Percentiles rank a stretch among this genome's conserved stretches.
phyloP scores from a whole-genome alignment of 2,888 invertebrate genomes.

The Drosophila barbarae region DNA sequence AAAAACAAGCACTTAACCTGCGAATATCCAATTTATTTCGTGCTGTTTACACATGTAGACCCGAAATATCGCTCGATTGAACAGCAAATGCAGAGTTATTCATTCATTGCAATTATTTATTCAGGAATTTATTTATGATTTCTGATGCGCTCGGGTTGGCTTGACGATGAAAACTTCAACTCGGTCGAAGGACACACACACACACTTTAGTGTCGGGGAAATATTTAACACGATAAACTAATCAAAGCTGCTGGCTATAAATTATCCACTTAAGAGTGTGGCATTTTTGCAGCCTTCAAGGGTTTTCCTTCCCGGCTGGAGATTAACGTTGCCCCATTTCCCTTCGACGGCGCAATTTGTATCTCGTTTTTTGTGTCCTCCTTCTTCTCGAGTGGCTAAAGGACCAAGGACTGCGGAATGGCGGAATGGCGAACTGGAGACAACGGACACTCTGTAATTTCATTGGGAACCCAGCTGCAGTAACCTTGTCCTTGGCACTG shows the following conservation, averaged over 20 bases:
- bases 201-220: slow-evolving; percentile 12
- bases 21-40: not conserved
- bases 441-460: slow-evolving; percentile 64
- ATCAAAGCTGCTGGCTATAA: slow-evolving; percentile 40
- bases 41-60: slow-evolving; percentile 13
- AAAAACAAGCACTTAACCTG: not conserved
- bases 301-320: slow-evolving; percentile 13
- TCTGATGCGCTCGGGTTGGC: slow-evolving; percentile 7
- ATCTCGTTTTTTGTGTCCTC: slow-evolving; percentile 17
- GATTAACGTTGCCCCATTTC: slow-evolving; percentile 33
- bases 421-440: slow-evolving; percentile 13
- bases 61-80: slow-evolving; percentile 31
- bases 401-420: slow-evolving; percentile 4
- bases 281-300: slow-evolving; percentile 12
- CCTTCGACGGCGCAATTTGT: slow-evolving; percentile 52
- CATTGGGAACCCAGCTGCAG: slow-evolving; percentile 40
- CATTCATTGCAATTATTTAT: slow-evolving; percentile 39
- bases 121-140: slow-evolving; percentile 35
- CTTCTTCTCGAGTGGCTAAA: not conserved
- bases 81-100: slow-evolving; percentile 28
- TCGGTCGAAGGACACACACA: slow-evolving; percentile 3
- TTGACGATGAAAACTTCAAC: slow-evolving; percentile 6
- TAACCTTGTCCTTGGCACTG: slow-evolving; percentile 52
- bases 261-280: slow-evolving; percentile 53
- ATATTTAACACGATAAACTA: slow-evolving; percentile 29